Base-by-base conservation (phyloP, 2,888 invertebrate species). In the Crossocerus cetratus region DNA sequence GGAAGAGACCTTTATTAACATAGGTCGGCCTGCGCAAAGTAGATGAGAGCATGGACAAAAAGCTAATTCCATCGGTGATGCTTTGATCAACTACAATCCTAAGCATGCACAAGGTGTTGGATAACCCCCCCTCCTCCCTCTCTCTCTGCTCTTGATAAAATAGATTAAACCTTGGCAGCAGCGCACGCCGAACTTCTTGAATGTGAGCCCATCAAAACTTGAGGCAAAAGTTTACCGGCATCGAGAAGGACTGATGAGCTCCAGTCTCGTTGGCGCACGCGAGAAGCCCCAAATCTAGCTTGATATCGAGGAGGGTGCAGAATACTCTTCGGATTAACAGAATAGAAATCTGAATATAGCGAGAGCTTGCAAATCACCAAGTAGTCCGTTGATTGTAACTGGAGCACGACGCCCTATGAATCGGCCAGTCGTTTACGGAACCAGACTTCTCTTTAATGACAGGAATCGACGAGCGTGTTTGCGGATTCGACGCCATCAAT, bases 161-260 rank as follows among this genome's bases (percentile, higher is more conserved):
- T 63, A 72, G 63, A 64, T 68, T 54, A 54, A 44, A 11, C 8
- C 32, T 32, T 32, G 8, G 32, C 5, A 8, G 43, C 58, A 68
- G 49, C 63, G 32, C 32, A 32, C 32, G 43, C 20, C n/a, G 59
- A 72, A 42, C 58, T 63, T 45, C 55, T 2, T 11, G 54, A 54
- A 72, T 58, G 68, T 59, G 66, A 71, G 72, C 65, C 74, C 55
- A 68, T 72, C 74, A 72, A 72, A 71, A 74, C 68, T 72, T 68
- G 60, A 44, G 56, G n/a, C 22, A 43, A 70, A 74, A 74, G 71
- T 63, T 74, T 66, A 49, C 59, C 55, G 22, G 14, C 23, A 5
- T 32, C 32, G 8, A 11, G 1, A 32, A 32, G 63, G 62, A 59
- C 64, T 74, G 77, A 80, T 72, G 74, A 80, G 72, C 74, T 76